These are phyloP conservation scores for Rhagologus leucostigma DNA, from an alignment of 2,113 vertebrate species.

Conservation along the genomic window DNA sequence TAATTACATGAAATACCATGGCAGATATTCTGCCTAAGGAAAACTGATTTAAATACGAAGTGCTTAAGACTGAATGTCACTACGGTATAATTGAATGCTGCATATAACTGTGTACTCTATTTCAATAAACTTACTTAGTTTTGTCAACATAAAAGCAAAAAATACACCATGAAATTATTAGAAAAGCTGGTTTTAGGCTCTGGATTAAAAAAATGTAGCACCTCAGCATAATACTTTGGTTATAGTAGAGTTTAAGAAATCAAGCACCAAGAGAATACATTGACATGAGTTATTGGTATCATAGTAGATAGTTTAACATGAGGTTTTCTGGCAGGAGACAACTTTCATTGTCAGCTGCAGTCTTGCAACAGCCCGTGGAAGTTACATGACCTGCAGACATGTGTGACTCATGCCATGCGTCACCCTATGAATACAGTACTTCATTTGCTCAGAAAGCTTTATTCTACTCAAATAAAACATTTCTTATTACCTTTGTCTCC, in stretches of 20 bases:
- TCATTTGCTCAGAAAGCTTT: neutral
- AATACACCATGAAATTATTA: neutral
- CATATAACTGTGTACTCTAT: neutral
- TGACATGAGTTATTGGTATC: neutral
- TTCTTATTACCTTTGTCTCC: neutral
- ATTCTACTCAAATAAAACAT: neutral
- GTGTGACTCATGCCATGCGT: neutral
- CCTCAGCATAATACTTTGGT: conserved; percentile 43
- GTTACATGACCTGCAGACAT: neutral
- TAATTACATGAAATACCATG: neutral
- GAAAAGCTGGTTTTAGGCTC: neutral
- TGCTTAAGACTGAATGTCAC: neutral
- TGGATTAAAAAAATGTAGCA: conserved; percentile 24
- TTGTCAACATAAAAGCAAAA: neutral
- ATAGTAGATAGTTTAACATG: neutral
- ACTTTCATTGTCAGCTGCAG: neutral
- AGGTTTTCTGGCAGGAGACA: conserved; percentile 13
- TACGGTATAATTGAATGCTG: neutral
- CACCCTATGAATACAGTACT: neutral
- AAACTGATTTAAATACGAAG: neutral
- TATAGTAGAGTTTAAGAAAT: neutral
- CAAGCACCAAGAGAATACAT: conserved; percentile 23
- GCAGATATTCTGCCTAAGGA: neutral
- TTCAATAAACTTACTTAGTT: neutral
- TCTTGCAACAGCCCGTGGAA: neutral